Conservation (phyloP, 1,140 invertebrate genomes). For the honey bee (Apis mellifera) region Amel_HAv3.1 CM009933.2:9132501-9133000, state of each 20-base stretch:
- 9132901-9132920: conserved; percentile 69
- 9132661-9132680: neutral
- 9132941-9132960: conserved; percentile 15
- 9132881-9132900: conserved; percentile 38
- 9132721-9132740: neutral
- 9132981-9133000: neutral
- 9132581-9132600: neutral
- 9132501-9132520: no score
- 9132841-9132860: conserved; percentile 28
- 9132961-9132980: conserved; percentile 8
- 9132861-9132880: conserved; percentile 25
- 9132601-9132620: neutral
- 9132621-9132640: conserved; percentile 16
- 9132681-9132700: neutral
- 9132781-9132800: neutral
- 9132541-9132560: neutral
- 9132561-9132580: neutral
- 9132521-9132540: neutral
- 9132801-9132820: no score
- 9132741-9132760: conserved; percentile 24
- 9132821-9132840: conserved; percentile 37
- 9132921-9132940: conserved; percentile 59
- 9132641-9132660: neutral
- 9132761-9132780: conserved; percentile 9
- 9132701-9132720: neutral